Conservation (phyloP, 2,113 vertebrate species). For the Alligator sinensis region DNA sequence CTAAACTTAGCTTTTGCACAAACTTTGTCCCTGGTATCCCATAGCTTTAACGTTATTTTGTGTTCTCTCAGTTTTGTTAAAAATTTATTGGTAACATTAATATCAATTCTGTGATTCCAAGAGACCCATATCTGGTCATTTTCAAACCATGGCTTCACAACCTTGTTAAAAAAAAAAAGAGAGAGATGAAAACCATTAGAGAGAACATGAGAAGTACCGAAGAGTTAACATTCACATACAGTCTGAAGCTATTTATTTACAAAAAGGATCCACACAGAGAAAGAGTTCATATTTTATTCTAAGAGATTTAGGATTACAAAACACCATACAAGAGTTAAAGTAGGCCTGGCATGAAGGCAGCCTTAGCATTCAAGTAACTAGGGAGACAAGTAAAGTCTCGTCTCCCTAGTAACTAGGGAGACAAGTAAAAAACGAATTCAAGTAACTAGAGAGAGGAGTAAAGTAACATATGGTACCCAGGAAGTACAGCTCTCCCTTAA, state of each 20-base stretch:
- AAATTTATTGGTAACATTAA: conserved; percentile 78
- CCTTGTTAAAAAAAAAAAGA: conserved; percentile 57
- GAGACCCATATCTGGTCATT: conserved; percentile 83
- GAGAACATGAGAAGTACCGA: not conserved
- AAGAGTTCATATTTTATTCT: not conserved
- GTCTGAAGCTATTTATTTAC: not conserved
- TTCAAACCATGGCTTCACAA: conserved; percentile 82
- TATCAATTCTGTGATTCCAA: conserved; percentile 79
- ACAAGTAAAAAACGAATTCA: not conserved
- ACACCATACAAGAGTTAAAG: too few species aligned
- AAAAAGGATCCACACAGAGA: not conserved
- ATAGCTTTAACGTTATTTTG: conserved; percentile 81
- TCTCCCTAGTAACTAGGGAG: too few species aligned
- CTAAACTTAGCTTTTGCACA: conserved; percentile 72
- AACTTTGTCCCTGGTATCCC: conserved; percentile 81
- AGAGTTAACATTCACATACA: not conserved
- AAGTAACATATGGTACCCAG: not conserved
- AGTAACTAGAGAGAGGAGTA: not conserved
- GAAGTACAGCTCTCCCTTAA: not conserved
- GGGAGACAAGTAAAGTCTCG: too few species aligned
- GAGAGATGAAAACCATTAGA: not conserved
- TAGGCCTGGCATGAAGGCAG: too few species aligned
- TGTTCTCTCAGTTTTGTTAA: conserved; percentile 81
- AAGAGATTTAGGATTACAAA: not conserved
- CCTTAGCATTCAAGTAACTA: too few species aligned